Evolutionary conservation across 2,888 invertebrate genomes (phyloP), one percentile per base, ranked within the genome.

Genomic region (Ophion slaviceki): DNA sequence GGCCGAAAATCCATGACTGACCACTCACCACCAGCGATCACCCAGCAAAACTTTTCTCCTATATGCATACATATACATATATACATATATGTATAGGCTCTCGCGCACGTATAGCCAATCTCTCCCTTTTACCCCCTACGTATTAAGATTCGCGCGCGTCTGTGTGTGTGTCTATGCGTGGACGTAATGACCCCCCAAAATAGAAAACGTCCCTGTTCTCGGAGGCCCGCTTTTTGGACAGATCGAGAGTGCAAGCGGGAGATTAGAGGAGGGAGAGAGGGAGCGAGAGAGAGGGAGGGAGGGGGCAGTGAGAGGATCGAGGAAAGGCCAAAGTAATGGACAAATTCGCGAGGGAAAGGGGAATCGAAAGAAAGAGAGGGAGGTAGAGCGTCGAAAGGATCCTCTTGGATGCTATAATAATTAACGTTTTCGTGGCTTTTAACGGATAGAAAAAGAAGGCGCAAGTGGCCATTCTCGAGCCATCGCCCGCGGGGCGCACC

Each of bases 101-200:
- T 40, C 6, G 40, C 40, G 6, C 64, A 64, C 36, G 28, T 62
- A 74, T 45, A 64, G 7, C 28, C 11, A 32, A 57, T n/a, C 24
- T 57, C 36, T 6, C 53, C 10, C 57, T 53, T 53, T 14, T 14
- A 14, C 17, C 53, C 53, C 53, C 20, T 20, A 45, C 32, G 20
- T 10, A 36, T 74, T 66, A 7, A 59, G 36, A 71, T 57, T 17
- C 11, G 10, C 45, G 11, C n/a, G 17, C n/a, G 57, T 24, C 36
- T 24, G 28, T 32, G 57, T 57, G 24, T 59, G 17, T 59, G n/a
- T 57, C 36, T 10, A 8, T 80, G 82, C 88, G 85, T 88, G 91
- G 88, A 88, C 91, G 92, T 89, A 92, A 92, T 92, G 83, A 91
- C 92, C 87, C 91, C 92, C 92, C 91, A 93, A 93, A 93, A 93